Evolutionary conservation across 1,140 invertebrate genomes (phyloP).

Genomic region (Pristionchus pacificus): DNA sequence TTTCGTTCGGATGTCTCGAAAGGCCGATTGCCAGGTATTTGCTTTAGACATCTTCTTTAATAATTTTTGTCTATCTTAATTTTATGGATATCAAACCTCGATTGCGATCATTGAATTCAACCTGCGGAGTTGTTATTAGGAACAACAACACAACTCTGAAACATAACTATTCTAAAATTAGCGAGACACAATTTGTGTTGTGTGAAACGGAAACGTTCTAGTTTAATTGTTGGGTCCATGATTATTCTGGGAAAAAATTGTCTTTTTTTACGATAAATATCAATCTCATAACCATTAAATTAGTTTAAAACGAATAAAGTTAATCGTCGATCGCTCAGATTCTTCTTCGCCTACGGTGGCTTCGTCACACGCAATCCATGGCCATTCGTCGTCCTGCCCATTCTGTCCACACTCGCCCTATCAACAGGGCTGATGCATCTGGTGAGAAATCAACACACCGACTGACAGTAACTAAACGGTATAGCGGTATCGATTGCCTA

Average conservation of each 20-base stretch:
- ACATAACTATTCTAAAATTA: too few relatives aligned
- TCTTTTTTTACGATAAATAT: background rate
- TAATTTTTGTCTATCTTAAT: background rate
- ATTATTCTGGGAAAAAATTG: background rate
- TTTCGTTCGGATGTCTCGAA: slow-evolving; percentile 49
- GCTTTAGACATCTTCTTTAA: too few relatives aligned
- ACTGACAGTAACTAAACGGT: too few relatives aligned
- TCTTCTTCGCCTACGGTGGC: slow-evolving; percentile 49
- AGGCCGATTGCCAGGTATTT: slow-evolving; percentile 40
- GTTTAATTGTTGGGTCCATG: background rate
- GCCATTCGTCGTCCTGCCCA: slow-evolving; percentile 50
- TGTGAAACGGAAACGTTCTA: background rate
- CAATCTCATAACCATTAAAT: too few relatives aligned
- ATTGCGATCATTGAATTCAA: background rate
- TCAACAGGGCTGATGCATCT: slow-evolving; percentile 14
- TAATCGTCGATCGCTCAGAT: slow-evolving; percentile 11
- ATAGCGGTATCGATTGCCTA: too few relatives aligned
- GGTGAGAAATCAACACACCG: background rate
- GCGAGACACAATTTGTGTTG: too few relatives aligned
- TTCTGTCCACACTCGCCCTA: slow-evolving; percentile 42
- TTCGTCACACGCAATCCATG: slow-evolving; percentile 45
- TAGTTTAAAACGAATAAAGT: too few relatives aligned
- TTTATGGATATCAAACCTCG: background rate
- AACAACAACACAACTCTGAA: too few relatives aligned
- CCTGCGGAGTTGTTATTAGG: background rate